A percentile compares a stretch with the other conserved stretches of the same genome.
phyloP scores from a whole-genome alignment of 1,140 invertebrate genomes.

The Chironomus striatipennis region DNA sequence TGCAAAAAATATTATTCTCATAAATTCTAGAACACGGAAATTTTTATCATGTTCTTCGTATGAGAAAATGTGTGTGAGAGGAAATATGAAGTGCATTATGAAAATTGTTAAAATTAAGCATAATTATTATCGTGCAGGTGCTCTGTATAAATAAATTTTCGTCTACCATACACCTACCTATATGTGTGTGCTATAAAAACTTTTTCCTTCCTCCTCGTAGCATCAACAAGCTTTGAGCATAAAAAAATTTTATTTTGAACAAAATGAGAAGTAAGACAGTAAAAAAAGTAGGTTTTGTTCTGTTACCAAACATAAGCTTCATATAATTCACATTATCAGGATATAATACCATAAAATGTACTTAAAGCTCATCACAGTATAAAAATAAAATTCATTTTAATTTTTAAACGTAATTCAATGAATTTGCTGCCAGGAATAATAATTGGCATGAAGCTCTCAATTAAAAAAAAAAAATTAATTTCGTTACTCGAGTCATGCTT shows the following conservation, averaged over 20 bases:
- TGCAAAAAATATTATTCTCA: not conserved
- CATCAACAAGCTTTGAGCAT: too few species aligned
- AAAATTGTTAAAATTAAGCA: slow-evolving; percentile 4
- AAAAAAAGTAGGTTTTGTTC: not conserved
- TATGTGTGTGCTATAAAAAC: not conserved
- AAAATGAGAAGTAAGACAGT: not conserved
- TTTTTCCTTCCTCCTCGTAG: not conserved
- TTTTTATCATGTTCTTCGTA: not conserved
- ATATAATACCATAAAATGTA: not conserved
- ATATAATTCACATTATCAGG: slow-evolving; percentile 3
- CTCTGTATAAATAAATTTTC: slow-evolving; percentile 9
- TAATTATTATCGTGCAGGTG: slow-evolving; percentile 12
- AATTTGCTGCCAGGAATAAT: not conserved
- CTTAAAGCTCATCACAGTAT: not conserved
- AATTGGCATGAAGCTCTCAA: slow-evolving; percentile 7
- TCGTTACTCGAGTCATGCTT: not conserved
- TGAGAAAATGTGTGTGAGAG: not conserved
- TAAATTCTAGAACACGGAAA: slow-evolving; percentile 8
- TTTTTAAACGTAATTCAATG: not conserved
- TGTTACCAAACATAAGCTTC: not conserved
- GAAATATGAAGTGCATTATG: slow-evolving; percentile 13
- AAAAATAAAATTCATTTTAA: too few species aligned
- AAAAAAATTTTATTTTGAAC: too few species aligned
- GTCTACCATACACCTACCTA: too few species aligned
- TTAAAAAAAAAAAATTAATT: not conserved